These are phyloP conservation scores for Phalacrocorax brasilianus DNA, from an alignment of 2,113 vertebrate species.

Conservation along the genomic window DNA sequence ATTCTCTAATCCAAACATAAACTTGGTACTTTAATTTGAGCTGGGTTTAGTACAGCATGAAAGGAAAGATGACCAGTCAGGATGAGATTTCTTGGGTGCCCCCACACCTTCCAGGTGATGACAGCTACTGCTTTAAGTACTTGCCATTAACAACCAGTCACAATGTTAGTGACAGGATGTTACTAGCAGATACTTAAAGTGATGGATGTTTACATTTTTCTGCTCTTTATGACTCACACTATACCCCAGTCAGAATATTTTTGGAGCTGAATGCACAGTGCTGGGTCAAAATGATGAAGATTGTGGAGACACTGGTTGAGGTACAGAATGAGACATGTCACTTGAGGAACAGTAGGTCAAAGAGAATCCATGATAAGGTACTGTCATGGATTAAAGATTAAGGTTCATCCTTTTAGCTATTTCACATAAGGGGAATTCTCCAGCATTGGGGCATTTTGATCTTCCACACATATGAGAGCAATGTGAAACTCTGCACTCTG, in stretches of 20 bases:
- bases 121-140: constrained; percentile 57
- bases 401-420: background rate
- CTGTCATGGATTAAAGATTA: background rate
- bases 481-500: background rate
- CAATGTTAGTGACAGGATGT: background rate
- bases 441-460: background rate
- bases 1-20: background rate
- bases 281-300: background rate
- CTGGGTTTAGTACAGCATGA: background rate
- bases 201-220: constrained; percentile 24
- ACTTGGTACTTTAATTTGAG: background rate
- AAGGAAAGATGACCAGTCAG: background rate
- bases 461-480: background rate
- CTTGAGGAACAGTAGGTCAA: background rate
- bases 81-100: constrained; percentile 1
- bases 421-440: background rate
- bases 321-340: background rate
- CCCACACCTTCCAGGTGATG: constrained; percentile 1
- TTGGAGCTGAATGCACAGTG: background rate
- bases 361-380: background rate
- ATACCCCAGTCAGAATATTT: background rate
- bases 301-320: background rate
- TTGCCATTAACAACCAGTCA: constrained; percentile 26
- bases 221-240: constrained; percentile 17
- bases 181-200: constrained; percentile 15